These are phyloP conservation scores for Stomorhina lunata DNA, from an alignment of 2,888 invertebrate species.

Conservation along the genomic window DNA sequence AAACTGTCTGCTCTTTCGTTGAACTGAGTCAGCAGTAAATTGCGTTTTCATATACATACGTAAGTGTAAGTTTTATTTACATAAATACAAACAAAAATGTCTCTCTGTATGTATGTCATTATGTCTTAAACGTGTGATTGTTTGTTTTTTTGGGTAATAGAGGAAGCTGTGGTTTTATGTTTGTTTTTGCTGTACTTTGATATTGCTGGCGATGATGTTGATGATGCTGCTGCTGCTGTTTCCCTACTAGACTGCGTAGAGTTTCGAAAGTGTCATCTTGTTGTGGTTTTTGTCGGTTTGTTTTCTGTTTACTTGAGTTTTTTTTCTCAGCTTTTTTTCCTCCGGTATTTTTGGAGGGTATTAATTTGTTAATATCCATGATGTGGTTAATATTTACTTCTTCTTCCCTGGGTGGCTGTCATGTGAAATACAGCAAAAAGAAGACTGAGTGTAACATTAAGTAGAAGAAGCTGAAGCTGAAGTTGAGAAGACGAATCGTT, in stretches of 20 bases:
- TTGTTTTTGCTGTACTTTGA: conserved; percentile 22
- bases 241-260: conserved; percentile 5
- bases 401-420: conserved; percentile 49
- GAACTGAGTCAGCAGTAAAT: conserved; percentile 56
- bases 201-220: conserved; percentile 43
- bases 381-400: conserved; percentile 39
- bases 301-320: not conserved
- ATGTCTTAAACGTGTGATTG: not conserved
- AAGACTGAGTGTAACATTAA: not conserved
- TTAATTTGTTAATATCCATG: conserved; percentile 59
- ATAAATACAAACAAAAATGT: not conserved
- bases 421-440: conserved; percentile 49
- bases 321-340: conserved; percentile 25
- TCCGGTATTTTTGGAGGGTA: conserved; percentile 31
- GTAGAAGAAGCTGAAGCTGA: not conserved
- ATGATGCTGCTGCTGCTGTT: conserved; percentile 1
- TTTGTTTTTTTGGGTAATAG: conserved; percentile 53
- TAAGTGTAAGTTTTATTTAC: not conserved
- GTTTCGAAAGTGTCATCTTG: conserved; percentile 59
- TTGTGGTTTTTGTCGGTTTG: conserved; percentile 52
- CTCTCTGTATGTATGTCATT: not conserved
- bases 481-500: not conserved
- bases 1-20: conserved; percentile 23
- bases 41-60: conserved; percentile 23
- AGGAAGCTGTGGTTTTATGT: conserved; percentile 62